Evolutionary conservation across 2,797 vertebrate genomes (phyloP).

Genomic region (Lithobates pipiens): DNA sequence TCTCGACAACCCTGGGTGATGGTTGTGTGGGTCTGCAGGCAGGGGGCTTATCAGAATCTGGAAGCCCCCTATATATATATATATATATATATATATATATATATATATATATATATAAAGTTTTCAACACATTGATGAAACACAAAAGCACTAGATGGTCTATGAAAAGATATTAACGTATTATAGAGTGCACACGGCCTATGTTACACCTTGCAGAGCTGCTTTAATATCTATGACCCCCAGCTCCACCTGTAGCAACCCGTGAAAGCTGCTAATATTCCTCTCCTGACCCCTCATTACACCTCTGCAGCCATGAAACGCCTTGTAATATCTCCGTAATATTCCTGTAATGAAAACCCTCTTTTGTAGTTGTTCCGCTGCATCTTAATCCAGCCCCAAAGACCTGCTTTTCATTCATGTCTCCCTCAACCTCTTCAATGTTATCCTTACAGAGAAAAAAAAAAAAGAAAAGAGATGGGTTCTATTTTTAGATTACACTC

Average conservation of each 20-base stretch:
- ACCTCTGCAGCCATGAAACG: constrained; percentile 1
- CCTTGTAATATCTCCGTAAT: constrained; percentile 26
- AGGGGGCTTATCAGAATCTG: too few species aligned
- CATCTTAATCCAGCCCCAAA: constrained; percentile 26
- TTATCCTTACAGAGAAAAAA: constrained; percentile 48
- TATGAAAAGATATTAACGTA: constrained; percentile 4
- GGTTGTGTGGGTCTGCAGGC: too few species aligned
- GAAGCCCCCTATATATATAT: too few species aligned
- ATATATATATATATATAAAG: neutral
- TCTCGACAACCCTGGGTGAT: too few species aligned
- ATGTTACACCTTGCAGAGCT: constrained; percentile 1
- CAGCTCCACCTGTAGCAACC: neutral
- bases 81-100: too few species aligned
- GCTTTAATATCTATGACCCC: constrained; percentile 22
- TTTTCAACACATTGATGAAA: neutral
- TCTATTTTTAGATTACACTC: constrained; percentile 54
- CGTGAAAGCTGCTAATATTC: neutral
- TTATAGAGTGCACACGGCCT: neutral
- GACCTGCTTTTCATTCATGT: constrained; percentile 41
- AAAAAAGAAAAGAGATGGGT: constrained; percentile 28
- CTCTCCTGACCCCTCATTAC: neutral
- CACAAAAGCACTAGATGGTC: neutral
- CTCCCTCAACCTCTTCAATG: constrained; percentile 25
- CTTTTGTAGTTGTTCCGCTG: constrained; percentile 4
- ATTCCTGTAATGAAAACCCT: constrained; percentile 15